Evolutionary conservation across 2,113 vertebrate species (phyloP), one percentile per base, ranked within the genome.

Genomic region (Dromas ardeola): DNA sequence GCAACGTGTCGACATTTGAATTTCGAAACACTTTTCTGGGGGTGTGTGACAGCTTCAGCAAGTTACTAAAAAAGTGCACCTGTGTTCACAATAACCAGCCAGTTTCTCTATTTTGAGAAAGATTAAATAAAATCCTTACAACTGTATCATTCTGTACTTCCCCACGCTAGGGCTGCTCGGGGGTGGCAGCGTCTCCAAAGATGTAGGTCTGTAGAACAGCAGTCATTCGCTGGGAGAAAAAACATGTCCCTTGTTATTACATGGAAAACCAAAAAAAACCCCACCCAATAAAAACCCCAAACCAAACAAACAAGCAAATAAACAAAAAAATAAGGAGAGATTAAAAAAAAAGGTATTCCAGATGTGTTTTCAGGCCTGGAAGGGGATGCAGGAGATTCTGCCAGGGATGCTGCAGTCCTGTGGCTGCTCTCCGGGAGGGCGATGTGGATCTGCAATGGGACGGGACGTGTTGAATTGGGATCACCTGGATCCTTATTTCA

Each of bases 391-490:
- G 76, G 26, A 9, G 30, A 1, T 14, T 8, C 29, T 69, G 58
- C 16, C 40, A 9, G 0, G 1, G 32, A 3, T 8, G 59, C 74
- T 20, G 36, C 1, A 1, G n/a, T 36, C 53, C 53, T 2, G 16
- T 9, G 65, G 69, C n/a, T 42, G 10, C 58, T 61, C n/a, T 29
- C 55, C 43, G 4, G 2, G 45, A 62, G 42, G 61, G n/a, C 40
- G 2, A 11, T 0, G 1, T 14, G 83, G 26, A 3, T 19, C 52
- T 52, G 45, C 30, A 7, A 1, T 2, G 53, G 85, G 17, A 14
- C 1, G 2, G n/a, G 69, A 17, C 7, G 0, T 17, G 50, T 2
- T 8, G 4, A 2, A 14, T 34, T 1, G 4, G 53, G 10, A 5
- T 30, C 27, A 2, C 2, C 56, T 4, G 18, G 26, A 3, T 36